Evolutionary conservation across 2,888 invertebrate species (phyloP).

Genomic region (Cosmia trapezina): DNA sequence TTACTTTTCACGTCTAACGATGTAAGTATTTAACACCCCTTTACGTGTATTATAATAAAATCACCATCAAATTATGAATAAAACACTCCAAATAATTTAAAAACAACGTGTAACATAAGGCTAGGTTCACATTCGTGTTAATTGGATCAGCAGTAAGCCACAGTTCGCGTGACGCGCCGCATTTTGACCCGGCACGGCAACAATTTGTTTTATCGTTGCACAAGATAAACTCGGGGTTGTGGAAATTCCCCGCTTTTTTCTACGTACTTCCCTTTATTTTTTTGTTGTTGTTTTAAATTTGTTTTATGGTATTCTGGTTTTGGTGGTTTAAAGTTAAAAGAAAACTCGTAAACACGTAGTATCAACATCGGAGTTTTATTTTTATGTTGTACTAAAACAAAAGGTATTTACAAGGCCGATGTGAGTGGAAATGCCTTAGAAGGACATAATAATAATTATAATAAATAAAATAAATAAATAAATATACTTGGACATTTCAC

Average conservation of each 20-base stretch:
- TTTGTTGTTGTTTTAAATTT: conserved; percentile 52
- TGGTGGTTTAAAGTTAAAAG: conserved; percentile 22
- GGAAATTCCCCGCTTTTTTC: conserved; percentile 73
- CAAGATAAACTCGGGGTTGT: conserved; percentile 74
- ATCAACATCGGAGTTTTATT: not conserved
- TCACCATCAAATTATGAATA: conserved; percentile 7
- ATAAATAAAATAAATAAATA: no score
- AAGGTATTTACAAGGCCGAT: not conserved
- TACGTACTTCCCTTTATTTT: conserved; percentile 58
- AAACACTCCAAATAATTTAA: conserved; percentile 23
- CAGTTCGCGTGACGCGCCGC: conserved; percentile 76
- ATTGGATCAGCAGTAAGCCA: conserved; percentile 69
- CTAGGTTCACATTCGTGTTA: conserved; percentile 60
- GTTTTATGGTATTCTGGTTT: conserved; percentile 30
- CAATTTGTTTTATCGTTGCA: conserved; percentile 84
- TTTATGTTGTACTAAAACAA: conserved; percentile 1
- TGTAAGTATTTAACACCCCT: not conserved
- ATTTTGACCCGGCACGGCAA: conserved; percentile 72
- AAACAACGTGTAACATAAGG: conserved; percentile 32
- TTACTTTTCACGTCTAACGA: not conserved
- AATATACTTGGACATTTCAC: no score
- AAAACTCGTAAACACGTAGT: conserved; percentile 5
- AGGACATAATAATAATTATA: no score
- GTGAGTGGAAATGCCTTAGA: no score
- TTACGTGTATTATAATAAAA: conserved; percentile 4